These are phyloP conservation scores for Zosterops lateralis DNA, from an alignment of 2,113 vertebrate genomes.

Conservation along the genomic window DNA sequence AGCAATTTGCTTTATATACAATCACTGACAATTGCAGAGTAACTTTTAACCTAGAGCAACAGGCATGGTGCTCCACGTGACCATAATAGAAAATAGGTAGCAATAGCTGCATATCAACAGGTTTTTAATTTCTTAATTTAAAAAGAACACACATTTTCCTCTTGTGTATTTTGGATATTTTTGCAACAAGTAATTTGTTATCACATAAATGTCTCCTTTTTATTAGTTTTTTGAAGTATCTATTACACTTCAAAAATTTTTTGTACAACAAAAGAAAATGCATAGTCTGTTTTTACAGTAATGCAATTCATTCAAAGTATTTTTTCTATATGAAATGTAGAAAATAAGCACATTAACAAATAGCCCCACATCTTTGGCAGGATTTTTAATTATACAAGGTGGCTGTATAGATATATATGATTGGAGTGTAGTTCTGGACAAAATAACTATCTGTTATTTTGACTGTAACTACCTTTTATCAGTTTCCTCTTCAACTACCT, in stretches of 20 bases:
- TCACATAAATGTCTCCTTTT: background rate
- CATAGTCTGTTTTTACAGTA: background rate
- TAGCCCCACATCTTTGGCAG: rapidly evolving
- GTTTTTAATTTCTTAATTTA: background rate
- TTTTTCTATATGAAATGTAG: background rate
- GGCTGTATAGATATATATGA: background rate
- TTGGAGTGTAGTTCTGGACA: background rate
- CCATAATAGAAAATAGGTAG: background rate
- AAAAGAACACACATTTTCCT: background rate
- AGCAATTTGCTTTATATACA: background rate
- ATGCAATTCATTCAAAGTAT: background rate
- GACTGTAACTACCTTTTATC: background rate
- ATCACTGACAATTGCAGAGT: background rate
- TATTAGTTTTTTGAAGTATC: background rate
- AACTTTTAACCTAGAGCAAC: background rate
- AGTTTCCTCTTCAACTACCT: background rate
- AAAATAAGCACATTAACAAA: background rate
- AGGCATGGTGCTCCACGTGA: background rate
- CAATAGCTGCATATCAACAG: rapidly evolving
- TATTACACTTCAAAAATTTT: background rate
- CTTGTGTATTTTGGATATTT: background rate
- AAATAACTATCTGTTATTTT: background rate
- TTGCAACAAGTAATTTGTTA: background rate
- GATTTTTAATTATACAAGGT: background rate
- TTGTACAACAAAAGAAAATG: background rate